Percentiles rank a stretch among this genome's conserved stretches.
Conservation (phyloP, 2,113 vertebrate genomes). For the Microtus oregoni region DNA sequence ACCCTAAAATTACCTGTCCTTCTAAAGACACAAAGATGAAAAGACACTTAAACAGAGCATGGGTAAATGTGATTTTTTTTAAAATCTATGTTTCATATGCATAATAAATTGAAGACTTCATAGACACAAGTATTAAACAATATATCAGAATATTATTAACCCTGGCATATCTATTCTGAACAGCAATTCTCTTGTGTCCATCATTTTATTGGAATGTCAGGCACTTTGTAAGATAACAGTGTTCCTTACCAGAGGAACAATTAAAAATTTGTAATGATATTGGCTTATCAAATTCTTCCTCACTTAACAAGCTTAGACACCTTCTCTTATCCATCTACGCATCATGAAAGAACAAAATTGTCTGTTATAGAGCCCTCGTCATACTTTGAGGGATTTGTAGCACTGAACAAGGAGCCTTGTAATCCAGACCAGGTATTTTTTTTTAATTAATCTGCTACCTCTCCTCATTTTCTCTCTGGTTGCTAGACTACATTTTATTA, state of each 20-base stretch:
- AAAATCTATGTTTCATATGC: neutral
- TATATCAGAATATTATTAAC: neutral
- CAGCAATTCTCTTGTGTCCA: neutral
- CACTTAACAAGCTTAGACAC: neutral
- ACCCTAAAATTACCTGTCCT: neutral
- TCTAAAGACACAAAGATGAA: neutral
- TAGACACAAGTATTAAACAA: neutral
- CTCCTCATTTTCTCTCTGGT: neutral
- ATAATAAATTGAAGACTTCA: slow-evolving; percentile 13
- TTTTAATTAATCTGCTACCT: neutral
- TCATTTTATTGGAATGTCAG: slow-evolving; percentile 25
- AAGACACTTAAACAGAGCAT: neutral
- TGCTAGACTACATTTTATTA: neutral
- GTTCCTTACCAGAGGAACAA: neutral
- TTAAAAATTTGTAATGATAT: neutral
- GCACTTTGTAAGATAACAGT: neutral
- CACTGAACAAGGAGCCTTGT: neutral
- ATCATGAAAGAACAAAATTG: neutral
- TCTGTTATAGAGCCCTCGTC: no score
- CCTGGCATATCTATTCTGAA: neutral
- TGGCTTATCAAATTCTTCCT: neutral
- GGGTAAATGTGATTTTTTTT: neutral
- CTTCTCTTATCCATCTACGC: neutral
- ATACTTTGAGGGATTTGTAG: no score
- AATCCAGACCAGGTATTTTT: neutral